Evolutionary conservation across 2,797 vertebrate species (phyloP), one percentile per base, ranked within the genome.

Genomic region (Alosa sapidissima): DNA sequence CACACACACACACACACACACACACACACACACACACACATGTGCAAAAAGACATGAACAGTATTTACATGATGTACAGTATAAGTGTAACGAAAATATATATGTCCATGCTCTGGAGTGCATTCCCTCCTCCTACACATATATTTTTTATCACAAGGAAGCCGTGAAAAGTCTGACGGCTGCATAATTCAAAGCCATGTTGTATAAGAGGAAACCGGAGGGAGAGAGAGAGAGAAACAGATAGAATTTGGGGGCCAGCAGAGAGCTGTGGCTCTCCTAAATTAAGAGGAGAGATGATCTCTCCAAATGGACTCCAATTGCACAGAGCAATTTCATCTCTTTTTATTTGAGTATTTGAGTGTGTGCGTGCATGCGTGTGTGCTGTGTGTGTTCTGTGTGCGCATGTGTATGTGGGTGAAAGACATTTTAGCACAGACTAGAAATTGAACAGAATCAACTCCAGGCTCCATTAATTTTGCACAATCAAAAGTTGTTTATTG

Each of bases 261-360:
- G 72, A 78, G 72, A 78, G 41, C 72, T 78, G 21, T 78, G 89
- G 89, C 88, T 85, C 51, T 6, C 8, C 45, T 16, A 41, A 5
- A 89, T 16, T 47, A 83, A 48, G 28, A 19, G 83, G 47, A 60
- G 75, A 60, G 45, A 81, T 14, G 3, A 45, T 33, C 36, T 28
- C 14, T 33, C 87, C 78, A 83, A 65, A 62, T 51, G 60, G 24
- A 52, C 28, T 75, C 65, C 48, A 72, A n/a, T 8, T 1, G 65
- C 47, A 68, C 16, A 68, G 19, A 33, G 62, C 47, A 47, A 68
- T 78, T 52, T 33, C 24, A 45, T 68, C 81, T 41, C 33, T 68
- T 75, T 81, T 72, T 6, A 10, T 11, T 47, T n/a, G 55, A 65
- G 65, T 36, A 28, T 36, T 28, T 36, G 68, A 5, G 68, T 72